phyloP scores from a whole-genome alignment of 2,888 invertebrate species.

The Cerceris ruficornis region DNA sequence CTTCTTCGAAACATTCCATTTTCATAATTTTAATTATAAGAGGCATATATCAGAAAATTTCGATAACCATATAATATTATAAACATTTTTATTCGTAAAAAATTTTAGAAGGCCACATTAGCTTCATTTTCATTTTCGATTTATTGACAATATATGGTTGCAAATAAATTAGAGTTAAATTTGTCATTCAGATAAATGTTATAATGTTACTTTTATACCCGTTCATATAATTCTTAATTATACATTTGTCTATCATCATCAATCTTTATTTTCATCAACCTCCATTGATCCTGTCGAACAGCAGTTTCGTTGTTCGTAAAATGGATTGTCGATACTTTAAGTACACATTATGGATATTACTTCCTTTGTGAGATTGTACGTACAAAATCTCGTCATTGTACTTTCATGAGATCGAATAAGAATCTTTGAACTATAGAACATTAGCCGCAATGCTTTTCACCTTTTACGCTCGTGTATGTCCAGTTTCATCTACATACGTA shows the following conservation, averaged over 20 bases:
- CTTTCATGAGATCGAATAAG: conserved; percentile 7
- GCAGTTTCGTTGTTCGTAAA: neutral
- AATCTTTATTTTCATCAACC: neutral
- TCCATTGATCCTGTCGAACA: neutral
- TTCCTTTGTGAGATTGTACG: neutral
- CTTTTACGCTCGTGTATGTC: conserved; percentile 31
- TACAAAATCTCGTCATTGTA: neutral
- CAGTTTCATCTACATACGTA: conserved; percentile 61
- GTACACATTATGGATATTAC: conserved; percentile 1
- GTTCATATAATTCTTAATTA: neutral
- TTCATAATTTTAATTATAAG: neutral
- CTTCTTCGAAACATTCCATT: too few relatives aligned
- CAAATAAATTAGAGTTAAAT: neutral
- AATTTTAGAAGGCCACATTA: neutral
- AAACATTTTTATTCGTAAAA: conserved; percentile 6
- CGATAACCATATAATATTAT: neutral
- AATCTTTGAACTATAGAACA: neutral
- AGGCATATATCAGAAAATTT: neutral
- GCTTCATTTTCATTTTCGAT: neutral
- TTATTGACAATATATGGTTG: neutral
- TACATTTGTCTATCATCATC: neutral
- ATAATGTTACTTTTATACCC: neutral
- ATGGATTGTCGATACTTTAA: conserved; percentile 6
- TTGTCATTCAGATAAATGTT: too few relatives aligned
- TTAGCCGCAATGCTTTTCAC: neutral